Conservation (phyloP, 1,140 invertebrate genomes). For the Gryllus bimaculatus region DNA sequence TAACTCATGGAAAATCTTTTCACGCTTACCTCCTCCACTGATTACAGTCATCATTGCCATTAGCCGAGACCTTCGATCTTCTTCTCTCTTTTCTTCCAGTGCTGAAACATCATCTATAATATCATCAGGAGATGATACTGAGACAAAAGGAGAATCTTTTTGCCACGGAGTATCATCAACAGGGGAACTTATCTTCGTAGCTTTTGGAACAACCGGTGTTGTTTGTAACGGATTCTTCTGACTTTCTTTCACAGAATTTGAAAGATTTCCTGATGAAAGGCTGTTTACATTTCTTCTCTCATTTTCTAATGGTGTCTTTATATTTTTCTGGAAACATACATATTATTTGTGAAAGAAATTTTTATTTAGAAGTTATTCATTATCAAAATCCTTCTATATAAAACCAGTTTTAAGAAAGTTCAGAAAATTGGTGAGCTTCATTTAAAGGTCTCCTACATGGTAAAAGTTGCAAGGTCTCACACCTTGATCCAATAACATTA, state of each 20-base stretch:
- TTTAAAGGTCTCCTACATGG: too few species aligned
- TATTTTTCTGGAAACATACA: neutral
- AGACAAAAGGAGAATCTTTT: neutral
- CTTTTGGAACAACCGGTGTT: neutral
- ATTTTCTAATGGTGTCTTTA: neutral
- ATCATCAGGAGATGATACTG: neutral
- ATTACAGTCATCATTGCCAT: neutral
- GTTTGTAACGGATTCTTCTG: neutral
- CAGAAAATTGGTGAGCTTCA: too few species aligned
- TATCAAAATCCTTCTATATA: too few species aligned
- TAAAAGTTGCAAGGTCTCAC: too few species aligned
- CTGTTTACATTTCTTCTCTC: neutral
- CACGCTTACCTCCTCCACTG: neutral
- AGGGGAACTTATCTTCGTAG: neutral
- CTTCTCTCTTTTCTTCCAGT: neutral
- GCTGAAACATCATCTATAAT: neutral
- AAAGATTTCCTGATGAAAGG: too few species aligned
- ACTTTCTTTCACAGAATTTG: too few species aligned
- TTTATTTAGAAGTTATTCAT: too few species aligned
- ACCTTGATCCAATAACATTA: too few species aligned
- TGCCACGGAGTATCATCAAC: neutral
- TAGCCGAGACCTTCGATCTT: neutral
- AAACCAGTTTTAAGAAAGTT: too few species aligned
- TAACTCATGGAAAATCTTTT: neutral
- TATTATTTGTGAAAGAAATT: too few species aligned